Conservation (phyloP, 2,888 invertebrate species). For the Drosophila yooni region DNA sequence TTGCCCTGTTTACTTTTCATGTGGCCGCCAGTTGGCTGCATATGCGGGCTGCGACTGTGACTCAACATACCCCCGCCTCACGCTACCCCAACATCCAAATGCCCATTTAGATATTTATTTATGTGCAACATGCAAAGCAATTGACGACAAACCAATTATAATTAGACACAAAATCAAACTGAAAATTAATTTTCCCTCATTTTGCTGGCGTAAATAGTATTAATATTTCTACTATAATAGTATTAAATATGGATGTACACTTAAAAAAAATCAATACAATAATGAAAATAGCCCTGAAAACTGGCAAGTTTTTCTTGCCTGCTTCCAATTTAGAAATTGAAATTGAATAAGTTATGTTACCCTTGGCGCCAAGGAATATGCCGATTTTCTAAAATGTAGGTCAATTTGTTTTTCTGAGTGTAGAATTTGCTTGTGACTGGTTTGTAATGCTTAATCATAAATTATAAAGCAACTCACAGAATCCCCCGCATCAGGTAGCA, state of each 20-base stretch:
- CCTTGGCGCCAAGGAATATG: background rate
- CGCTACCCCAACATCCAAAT: conserved; percentile 1
- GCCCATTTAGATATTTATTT: conserved; percentile 82
- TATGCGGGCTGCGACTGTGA: conserved; percentile 58
- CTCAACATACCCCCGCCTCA: background rate
- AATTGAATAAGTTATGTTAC: background rate
- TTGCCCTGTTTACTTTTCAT: conserved; percentile 53
- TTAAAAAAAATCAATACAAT: background rate
- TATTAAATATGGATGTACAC: background rate
- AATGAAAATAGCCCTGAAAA: background rate
- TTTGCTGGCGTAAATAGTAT: background rate
- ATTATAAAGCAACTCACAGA: conserved; percentile 37
- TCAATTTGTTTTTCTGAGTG: background rate
- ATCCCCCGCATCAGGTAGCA: conserved; percentile 56
- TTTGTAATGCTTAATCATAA: conserved; percentile 34
- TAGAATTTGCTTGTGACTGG: background rate
- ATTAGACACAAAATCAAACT: conserved; percentile 79
- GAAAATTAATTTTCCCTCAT: conserved; percentile 60
- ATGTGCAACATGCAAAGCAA: conserved; percentile 84
- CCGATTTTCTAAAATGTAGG: background rate
- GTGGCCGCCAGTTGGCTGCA: conserved; percentile 55
- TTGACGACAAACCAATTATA: conserved; percentile 82
- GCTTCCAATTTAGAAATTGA: background rate
- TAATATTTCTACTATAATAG: background rate
- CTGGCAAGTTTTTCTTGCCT: background rate